A percentile compares a stretch with the other conserved stretches of the same genome.
Evolutionary conservation across 2,113 vertebrate species (phyloP).

Genomic region (Macrotus californicus): DNA sequence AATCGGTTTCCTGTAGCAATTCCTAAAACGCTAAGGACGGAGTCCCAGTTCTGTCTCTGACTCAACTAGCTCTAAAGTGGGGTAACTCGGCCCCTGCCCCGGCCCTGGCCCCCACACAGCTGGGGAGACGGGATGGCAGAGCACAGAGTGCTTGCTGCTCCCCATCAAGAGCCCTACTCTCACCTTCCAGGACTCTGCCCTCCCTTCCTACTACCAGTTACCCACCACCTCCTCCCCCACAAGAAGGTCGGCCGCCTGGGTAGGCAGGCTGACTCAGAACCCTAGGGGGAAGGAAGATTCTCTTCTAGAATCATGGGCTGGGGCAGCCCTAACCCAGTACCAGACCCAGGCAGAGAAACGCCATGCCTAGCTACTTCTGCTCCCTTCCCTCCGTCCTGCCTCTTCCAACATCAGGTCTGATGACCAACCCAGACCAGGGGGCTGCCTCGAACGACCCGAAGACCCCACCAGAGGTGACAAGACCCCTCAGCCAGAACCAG

Average conservation of each 20-base stretch:
- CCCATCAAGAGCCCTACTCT: neutral
- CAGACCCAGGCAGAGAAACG: neutral
- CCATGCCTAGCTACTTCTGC: neutral
- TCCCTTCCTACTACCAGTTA: neutral
- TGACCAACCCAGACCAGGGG: neutral
- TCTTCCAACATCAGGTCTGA: neutral
- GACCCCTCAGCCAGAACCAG: neutral
- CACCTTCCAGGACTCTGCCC: conserved; percentile 28
- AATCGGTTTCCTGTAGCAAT: neutral
- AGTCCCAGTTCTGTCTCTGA: neutral
- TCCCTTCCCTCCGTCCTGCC: neutral
- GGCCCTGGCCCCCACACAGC: conserved; percentile 12
- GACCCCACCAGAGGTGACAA: neutral
- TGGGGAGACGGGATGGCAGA: neutral
- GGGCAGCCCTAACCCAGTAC: neutral
- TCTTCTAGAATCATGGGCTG: neutral
- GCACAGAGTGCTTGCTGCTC: neutral
- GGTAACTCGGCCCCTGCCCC: neutral
- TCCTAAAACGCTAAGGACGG: neutral
- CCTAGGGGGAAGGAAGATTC: neutral
- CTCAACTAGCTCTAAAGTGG: conserved; percentile 17
- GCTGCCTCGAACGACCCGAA: neutral
- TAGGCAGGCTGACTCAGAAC: no score
- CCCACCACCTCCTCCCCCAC: neutral
- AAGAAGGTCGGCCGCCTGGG: neutral